Evolutionary conservation across 2,888 invertebrate genomes (phyloP), one percentile per base, ranked within the genome.

Genomic region (Protodeltote pygarga): DNA sequence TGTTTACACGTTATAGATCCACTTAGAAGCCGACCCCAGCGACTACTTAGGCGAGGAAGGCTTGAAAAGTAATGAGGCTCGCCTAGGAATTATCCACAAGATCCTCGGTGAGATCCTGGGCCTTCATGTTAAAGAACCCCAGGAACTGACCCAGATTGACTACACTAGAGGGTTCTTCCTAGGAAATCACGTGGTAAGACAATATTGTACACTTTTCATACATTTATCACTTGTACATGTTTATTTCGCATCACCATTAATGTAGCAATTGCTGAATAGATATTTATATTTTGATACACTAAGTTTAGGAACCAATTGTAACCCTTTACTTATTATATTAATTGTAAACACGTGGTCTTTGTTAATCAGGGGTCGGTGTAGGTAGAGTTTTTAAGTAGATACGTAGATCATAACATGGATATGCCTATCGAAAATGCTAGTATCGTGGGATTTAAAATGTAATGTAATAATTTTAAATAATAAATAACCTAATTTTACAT

Each of bases 31-130:
- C 0, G 96, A 95, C 81, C 96, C 97, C 0, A 81, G 84, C 31
- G 92, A 92, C 38, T 92, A 92, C 52, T 70, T 92, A 23, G 87
- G 84, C 10, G 89, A 89, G 5, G 89, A 92, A 62, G 91, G 90
- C 1, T 55, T 75, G 2, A 81, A 79, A 34, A 87, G 87, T 74
- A 94, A 97, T 74, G 87, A 92, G 34, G 95, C 95, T n/a, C 93
- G 97, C 2, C 79, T 96, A 15, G 96, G 96, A 75, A 97, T 97
- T 55, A 93, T 97, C 37, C 93, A 94, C 37, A 96, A 97, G 82
- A 93, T 97, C 8, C 86, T 97, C 3, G 93, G 93, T 0, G 94
- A 94, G 13, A 95, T 96, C 60, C 87, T 97, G 8, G 94, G 94
- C 0, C 89, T 96, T 10, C 94, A 95, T 65, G 94, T 95, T 33